These are phyloP conservation scores for Venustoraphidia nigricollis DNA, from an alignment of 2,888 invertebrate genomes.

Conservation along the genomic window DNA sequence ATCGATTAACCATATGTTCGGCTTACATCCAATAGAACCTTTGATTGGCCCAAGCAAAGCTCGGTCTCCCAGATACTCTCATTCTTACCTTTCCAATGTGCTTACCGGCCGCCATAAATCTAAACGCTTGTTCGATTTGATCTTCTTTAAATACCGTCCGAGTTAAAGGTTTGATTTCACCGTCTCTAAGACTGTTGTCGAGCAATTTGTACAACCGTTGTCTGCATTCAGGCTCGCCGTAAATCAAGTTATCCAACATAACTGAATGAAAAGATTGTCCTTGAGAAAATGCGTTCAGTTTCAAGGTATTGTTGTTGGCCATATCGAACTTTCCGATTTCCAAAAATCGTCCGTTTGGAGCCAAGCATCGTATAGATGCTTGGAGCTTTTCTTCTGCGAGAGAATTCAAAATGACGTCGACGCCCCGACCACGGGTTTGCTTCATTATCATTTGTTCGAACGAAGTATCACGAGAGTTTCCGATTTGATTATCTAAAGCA, in stretches of 20 bases:
- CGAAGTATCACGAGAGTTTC: constrained; percentile 27
- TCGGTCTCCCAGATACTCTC: too few species aligned
- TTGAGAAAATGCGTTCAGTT: constrained; percentile 50
- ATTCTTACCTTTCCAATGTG: constrained; percentile 62
- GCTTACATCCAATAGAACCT: too few species aligned
- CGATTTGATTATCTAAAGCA: constrained; percentile 47
- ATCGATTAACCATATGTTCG: too few species aligned
- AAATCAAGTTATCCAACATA: constrained; percentile 54
- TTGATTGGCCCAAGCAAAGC: too few species aligned
- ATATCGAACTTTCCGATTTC: constrained; percentile 82
- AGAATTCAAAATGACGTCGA: constrained; percentile 83
- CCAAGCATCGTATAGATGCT: constrained; percentile 47
- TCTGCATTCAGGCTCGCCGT: constrained; percentile 32
- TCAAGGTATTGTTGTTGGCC: constrained; percentile 43
- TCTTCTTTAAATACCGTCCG: constrained; percentile 44
- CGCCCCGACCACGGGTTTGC: constrained; percentile 72
- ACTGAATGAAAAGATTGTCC: constrained; percentile 65
- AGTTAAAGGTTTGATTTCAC: constrained; percentile 53
- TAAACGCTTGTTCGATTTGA: constrained; percentile 58
- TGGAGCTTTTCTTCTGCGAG: constrained; percentile 74
- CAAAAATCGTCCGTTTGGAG: constrained; percentile 48
- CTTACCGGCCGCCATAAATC: constrained; percentile 48
- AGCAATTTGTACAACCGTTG: constrained; percentile 34
- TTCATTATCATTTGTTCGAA: constrained; percentile 76
- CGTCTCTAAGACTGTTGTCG: constrained; percentile 38